phyloP scores from a whole-genome alignment of 2,888 invertebrate genomes.

The Suillia variegata region DNA sequence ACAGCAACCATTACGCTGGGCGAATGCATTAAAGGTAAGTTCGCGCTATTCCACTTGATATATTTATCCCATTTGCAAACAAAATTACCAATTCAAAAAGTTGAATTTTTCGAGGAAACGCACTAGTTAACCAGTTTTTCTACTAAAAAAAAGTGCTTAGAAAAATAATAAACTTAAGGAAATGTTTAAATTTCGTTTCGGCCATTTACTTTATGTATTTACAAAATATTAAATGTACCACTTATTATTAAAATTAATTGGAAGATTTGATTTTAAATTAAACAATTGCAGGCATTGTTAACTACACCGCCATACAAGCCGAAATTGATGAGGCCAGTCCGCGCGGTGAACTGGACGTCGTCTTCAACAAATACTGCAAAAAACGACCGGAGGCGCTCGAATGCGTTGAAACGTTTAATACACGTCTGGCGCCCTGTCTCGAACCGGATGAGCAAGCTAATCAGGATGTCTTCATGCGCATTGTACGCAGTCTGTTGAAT shows the following conservation, averaged over 20 bases:
- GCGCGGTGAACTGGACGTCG: conserved; percentile 71
- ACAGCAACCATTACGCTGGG: conserved; percentile 57
- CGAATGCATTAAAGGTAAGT: conserved; percentile 68
- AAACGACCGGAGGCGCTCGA: conserved; percentile 60
- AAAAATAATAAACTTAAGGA: too few species aligned
- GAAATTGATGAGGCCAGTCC: conserved; percentile 76
- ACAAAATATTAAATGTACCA: too few species aligned
- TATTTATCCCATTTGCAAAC: too few species aligned
- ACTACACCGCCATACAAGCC: conserved; percentile 65
- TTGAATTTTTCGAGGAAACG: too few species aligned
- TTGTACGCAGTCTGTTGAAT: conserved; percentile 71
- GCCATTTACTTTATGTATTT: too few species aligned
- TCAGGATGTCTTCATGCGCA: conserved; percentile 68
- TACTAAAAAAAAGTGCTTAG: too few species aligned
- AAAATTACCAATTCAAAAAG: too few species aligned
- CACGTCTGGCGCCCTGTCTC: conserved; percentile 69
- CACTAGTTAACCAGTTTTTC: too few species aligned
- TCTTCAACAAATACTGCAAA: conserved; percentile 76
- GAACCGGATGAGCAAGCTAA: conserved; percentile 67
- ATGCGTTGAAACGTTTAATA: conserved; percentile 68
- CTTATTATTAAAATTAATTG: too few species aligned
- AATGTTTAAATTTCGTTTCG: too few species aligned
- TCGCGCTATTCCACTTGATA: too few species aligned
- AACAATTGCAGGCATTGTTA: conserved; percentile 66
- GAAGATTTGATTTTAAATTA: too few species aligned